A percentile compares a stretch with the other conserved stretches of the same genome.
phyloP scores from a whole-genome alignment of 2,888 invertebrate genomes.

The Altica lythri region DNA sequence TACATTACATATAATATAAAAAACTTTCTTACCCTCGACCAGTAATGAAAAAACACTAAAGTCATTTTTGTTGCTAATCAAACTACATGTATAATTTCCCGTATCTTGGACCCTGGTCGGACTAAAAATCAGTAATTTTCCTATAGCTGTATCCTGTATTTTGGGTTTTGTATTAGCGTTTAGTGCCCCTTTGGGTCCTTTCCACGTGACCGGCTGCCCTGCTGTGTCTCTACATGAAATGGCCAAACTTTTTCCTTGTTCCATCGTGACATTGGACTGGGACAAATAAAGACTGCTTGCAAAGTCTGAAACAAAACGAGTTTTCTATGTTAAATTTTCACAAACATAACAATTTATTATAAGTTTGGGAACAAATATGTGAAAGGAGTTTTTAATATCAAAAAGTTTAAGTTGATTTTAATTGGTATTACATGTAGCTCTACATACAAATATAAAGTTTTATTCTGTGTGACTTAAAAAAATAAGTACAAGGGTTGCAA shows the following conservation, averaged over 20 bases:
- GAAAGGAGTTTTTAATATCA: slow-evolving; percentile 9
- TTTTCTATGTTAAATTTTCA: slow-evolving; percentile 5
- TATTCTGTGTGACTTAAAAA: too few species aligned
- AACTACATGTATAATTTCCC: slow-evolving; percentile 64
- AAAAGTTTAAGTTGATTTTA: too few species aligned
- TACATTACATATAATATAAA: too few species aligned
- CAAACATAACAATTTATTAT: slow-evolving; percentile 10
- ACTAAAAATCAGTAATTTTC: slow-evolving; percentile 53
- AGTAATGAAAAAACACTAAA: slow-evolving; percentile 42
- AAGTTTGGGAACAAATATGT: slow-evolving; percentile 4
- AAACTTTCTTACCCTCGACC: slow-evolving; percentile 43
- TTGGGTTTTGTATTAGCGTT: slow-evolving; percentile 24
- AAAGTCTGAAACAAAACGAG: slow-evolving; percentile 20
- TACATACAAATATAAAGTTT: too few species aligned
- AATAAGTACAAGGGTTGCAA: too few species aligned
- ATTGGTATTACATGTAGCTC: too few species aligned
- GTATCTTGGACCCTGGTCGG: slow-evolving; percentile 62
- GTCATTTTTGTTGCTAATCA: slow-evolving; percentile 51
- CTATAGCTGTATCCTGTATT: slow-evolving; percentile 30
- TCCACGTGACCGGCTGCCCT: slow-evolving; percentile 36
- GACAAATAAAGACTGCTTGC: slow-evolving; percentile 22
- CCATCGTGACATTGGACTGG: slow-evolving; percentile 18
- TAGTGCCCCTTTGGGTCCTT: slow-evolving; percentile 32
- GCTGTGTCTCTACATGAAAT: slow-evolving; percentile 30
- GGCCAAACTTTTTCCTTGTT: slow-evolving; percentile 27